phyloP scores from a whole-genome alignment of 2,113 vertebrate genomes.

The Burhinus bistriatus region DNA sequence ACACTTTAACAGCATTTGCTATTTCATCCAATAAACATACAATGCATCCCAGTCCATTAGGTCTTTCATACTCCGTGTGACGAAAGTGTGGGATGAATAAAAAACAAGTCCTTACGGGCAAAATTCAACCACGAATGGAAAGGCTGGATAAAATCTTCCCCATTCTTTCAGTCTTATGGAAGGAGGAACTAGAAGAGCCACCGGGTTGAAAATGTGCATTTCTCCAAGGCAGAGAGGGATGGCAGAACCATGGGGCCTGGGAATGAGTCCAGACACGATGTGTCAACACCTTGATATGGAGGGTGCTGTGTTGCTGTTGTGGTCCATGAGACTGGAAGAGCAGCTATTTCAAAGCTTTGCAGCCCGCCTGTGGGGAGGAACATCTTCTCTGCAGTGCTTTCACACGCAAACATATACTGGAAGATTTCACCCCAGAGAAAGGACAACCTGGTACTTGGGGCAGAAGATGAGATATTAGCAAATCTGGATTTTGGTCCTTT shows the following conservation, averaged over 20 bases:
- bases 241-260: background rate
- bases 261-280: background rate
- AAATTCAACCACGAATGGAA: background rate
- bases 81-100: background rate
- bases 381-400: background rate
- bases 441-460: background rate
- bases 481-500: background rate
- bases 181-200: background rate
- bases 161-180: background rate
- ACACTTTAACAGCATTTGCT: constrained; percentile 16
- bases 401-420: background rate
- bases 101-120: constrained; percentile 48
- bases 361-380: background rate
- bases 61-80: constrained; percentile 7
- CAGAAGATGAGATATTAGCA: background rate
- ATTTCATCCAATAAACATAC: background rate
- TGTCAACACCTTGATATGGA: background rate
- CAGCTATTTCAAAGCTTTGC: background rate
- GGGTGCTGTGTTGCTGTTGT: background rate
- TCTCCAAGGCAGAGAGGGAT: background rate
- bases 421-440: background rate
- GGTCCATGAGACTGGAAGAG: background rate
- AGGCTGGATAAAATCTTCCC: constrained; percentile 28
- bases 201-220: background rate
- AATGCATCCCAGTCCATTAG: background rate